phyloP scores from a whole-genome alignment of 2,113 vertebrate genomes.

The Carettochelys insculpta region DNA sequence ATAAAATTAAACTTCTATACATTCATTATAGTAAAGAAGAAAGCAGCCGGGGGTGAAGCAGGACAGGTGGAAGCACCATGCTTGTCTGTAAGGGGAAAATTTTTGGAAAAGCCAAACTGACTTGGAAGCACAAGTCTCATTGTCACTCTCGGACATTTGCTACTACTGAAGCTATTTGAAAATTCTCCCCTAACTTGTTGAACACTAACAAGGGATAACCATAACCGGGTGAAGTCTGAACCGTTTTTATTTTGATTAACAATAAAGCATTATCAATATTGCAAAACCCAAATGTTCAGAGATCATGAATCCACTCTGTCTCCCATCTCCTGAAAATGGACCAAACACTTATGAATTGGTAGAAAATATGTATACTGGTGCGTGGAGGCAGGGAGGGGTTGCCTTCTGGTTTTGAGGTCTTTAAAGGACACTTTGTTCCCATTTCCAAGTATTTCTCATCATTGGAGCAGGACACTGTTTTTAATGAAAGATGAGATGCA shows the following conservation, averaged over 20 bases:
- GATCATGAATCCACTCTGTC: background rate
- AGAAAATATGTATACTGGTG: background rate
- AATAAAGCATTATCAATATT: background rate
- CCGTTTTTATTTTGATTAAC: background rate
- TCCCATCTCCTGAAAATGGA: background rate
- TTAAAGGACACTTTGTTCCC: background rate
- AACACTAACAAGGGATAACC: background rate
- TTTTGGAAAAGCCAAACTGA: background rate
- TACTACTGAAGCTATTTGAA: background rate
- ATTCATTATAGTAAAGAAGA: background rate
- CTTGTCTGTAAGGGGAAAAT: background rate
- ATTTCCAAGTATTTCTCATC: background rate
- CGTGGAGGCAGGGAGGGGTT: background rate
- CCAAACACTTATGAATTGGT: background rate
- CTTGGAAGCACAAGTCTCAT: background rate
- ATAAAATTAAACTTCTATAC: background rate
- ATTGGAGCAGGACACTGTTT: background rate
- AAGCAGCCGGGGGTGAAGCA: fast-evolving
- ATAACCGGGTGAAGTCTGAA: background rate
- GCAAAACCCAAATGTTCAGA: background rate
- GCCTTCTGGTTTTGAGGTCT: background rate
- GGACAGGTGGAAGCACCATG: background rate
- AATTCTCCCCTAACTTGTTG: background rate
- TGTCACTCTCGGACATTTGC: background rate
- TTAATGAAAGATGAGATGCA: background rate